Evolutionary conservation across 2,113 vertebrate species (phyloP).

Genomic region (Sorex araneus): DNA sequence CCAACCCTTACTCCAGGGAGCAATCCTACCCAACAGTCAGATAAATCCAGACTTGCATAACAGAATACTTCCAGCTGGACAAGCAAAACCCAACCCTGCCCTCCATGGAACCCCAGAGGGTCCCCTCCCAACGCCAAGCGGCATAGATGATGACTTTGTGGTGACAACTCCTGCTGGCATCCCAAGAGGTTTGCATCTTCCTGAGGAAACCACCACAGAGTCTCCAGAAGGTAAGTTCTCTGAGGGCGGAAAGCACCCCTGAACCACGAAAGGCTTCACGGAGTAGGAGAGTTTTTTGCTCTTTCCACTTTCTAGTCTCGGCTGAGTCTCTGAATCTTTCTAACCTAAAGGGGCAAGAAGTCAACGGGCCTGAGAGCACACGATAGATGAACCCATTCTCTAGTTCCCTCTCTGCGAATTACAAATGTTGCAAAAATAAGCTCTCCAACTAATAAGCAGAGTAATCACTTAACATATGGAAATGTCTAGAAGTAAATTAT

Average conservation of each 20-base stretch:
- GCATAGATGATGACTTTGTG: slow-evolving; percentile 10
- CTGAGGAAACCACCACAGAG: not conserved
- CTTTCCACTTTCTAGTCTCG: not conserved
- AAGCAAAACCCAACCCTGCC: slow-evolving; percentile 67
- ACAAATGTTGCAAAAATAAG: slow-evolving; percentile 25
- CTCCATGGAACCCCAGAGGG: slow-evolving; percentile 34
- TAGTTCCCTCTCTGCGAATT: not conserved
- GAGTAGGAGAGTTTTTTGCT: not conserved
- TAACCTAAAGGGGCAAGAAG: not conserved
- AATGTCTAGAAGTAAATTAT: slow-evolving; percentile 8
- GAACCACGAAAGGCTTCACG: not conserved
- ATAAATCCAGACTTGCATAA: not conserved
- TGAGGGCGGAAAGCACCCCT: not conserved
- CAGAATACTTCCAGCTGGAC: slow-evolving; percentile 50
- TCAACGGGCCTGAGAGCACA: not conserved
- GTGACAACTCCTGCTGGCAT: slow-evolving; percentile 40
- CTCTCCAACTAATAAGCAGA: not conserved
- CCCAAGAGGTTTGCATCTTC: not conserved
- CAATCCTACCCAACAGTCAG: slow-evolving; percentile 30
- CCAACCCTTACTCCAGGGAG: slow-evolving; percentile 64
- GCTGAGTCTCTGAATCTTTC: slow-evolving; percentile 43
- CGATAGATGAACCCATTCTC: not conserved
- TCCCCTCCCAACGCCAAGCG: not conserved
- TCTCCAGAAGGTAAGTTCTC: slow-evolving; percentile 28
- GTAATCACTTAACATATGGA: not conserved